Base-by-base conservation (phyloP, 2,113 vertebrate species). In the Progne subis region DNA sequence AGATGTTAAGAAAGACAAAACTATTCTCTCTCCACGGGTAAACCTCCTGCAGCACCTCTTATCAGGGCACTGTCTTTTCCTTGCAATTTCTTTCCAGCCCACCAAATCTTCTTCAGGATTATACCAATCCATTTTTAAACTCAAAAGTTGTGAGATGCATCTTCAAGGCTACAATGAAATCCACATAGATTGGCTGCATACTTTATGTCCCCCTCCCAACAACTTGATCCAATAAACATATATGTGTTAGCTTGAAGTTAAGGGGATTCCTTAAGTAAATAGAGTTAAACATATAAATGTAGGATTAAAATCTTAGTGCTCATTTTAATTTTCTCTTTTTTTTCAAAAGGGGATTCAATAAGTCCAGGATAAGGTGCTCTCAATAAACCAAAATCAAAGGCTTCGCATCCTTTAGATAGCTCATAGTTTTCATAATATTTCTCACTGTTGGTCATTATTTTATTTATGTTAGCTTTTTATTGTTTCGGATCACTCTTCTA, bases 1-100 rank as follows among this genome's bases (percentile, higher is more conserved):
- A 96, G 92, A 88, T 43, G 25, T 86, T 92, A 86, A 95, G 85
- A 59, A 88, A 94, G 92, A 94, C 68, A 94, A 80, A 94, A 92
- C 41, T 90, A 59, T 83, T 88, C 21, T 77, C 18, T 67, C 14
- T 44, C 52, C 5, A 0, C 19, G 55, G 17, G 6, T 31, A 83
- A 91, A 41, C 34, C 50, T 76, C 44, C 39, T 47, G 21, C 63
- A 94, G 80, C 25, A 77, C 14, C 56, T 88, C 39, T 81, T 56
- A 59, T 56, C 63, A 70, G 3, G 11, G 16, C 15, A 6, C 6
- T 49, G 43, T 19, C 34, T 88, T 94, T 86, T 67, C 56, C 78
- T 80, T 56, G 43, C 21, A 70, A 31, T 47, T n/a, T 13, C 32
- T 70, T 97, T 81, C 61, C 52, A 93, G 9, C 19, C 28, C 21